Percentiles rank a stretch among this genome's conserved stretches.
Evolutionary conservation across 1,140 invertebrate genomes (phyloP).

Genomic region (Lasioglossum baleicum): DNA sequence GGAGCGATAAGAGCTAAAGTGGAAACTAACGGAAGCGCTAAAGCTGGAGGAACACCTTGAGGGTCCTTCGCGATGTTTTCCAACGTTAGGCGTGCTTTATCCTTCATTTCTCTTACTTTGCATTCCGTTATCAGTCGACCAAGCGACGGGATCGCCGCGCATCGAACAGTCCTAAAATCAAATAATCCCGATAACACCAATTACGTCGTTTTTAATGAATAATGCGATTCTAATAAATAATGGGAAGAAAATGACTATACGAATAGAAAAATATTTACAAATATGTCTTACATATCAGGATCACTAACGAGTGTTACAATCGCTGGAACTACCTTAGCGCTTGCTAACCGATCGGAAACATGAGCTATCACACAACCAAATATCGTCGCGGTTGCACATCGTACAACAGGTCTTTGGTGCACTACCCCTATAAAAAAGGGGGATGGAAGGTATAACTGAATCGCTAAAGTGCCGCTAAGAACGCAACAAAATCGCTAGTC

Average conservation of each 20-base stretch:
- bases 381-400: slow-evolving; percentile 82
- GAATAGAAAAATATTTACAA: slow-evolving; percentile 9
- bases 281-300: slow-evolving; percentile 83
- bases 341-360: slow-evolving; percentile 82
- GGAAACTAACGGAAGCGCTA: slow-evolving; percentile 79
- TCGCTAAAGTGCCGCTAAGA: slow-evolving; percentile 11
- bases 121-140: slow-evolving; percentile 84
- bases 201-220: background rate
- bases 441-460: slow-evolving; percentile 16
- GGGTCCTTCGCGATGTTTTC: slow-evolving; percentile 81
- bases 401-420: slow-evolving; percentile 83
- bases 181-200: background rate
- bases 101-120: slow-evolving; percentile 81
- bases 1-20: slow-evolving; percentile 80
- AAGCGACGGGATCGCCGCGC: slow-evolving; percentile 84
- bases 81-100: slow-evolving; percentile 87
- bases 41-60: slow-evolving; percentile 71
- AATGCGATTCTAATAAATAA: background rate
- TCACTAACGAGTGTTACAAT: slow-evolving; percentile 87
- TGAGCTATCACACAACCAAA: slow-evolving; percentile 82
- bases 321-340: slow-evolving; percentile 84
- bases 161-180: slow-evolving; percentile 81
- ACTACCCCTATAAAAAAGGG: slow-evolving; percentile 81
- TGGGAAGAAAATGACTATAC: background rate
- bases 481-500: background rate